Evolutionary conservation across 2,888 invertebrate genomes (phyloP).

Genomic region (Eilema griseolum): DNA sequence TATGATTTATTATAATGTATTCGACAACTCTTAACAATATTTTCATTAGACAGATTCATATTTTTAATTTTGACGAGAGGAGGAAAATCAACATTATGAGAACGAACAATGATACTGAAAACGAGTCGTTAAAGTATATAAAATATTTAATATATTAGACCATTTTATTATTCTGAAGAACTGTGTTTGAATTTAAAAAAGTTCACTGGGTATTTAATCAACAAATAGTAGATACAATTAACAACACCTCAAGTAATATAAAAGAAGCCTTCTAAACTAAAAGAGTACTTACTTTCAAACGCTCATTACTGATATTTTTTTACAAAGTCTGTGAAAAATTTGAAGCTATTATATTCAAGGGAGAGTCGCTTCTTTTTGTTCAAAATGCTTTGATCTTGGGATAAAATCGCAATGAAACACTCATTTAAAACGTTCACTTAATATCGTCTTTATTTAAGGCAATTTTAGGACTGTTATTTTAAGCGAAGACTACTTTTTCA

Average conservation of each 20-base stretch:
- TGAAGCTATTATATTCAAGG: constrained; percentile 40
- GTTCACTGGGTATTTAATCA: constrained; percentile 28
- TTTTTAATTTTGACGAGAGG: not conserved
- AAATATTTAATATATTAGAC: not conserved
- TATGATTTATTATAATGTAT: not conserved
- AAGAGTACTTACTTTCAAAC: constrained; percentile 35
- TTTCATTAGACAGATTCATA: not conserved
- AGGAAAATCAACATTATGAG: not conserved
- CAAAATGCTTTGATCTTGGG: constrained; percentile 45
- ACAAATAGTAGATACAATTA: constrained; percentile 41
- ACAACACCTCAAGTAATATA: constrained; percentile 24
- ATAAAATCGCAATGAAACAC: constrained; percentile 36
- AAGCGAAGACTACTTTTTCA: not conserved
- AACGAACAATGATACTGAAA: not conserved
- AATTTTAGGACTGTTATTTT: constrained; percentile 16
- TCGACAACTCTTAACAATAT: not conserved
- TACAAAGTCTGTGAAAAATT: constrained; percentile 47
- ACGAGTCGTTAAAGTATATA: not conserved
- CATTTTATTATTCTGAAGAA: not conserved
- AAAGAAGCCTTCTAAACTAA: constrained; percentile 31
- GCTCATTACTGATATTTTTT: constrained; percentile 47
- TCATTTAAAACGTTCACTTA: constrained; percentile 26
- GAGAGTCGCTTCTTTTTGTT: constrained; percentile 26
- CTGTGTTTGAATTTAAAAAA: constrained; percentile 5
- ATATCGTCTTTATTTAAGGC: constrained; percentile 17